Base-by-base conservation (phyloP, 2,797 vertebrate species). In the Spheniscus humboldti region DNA sequence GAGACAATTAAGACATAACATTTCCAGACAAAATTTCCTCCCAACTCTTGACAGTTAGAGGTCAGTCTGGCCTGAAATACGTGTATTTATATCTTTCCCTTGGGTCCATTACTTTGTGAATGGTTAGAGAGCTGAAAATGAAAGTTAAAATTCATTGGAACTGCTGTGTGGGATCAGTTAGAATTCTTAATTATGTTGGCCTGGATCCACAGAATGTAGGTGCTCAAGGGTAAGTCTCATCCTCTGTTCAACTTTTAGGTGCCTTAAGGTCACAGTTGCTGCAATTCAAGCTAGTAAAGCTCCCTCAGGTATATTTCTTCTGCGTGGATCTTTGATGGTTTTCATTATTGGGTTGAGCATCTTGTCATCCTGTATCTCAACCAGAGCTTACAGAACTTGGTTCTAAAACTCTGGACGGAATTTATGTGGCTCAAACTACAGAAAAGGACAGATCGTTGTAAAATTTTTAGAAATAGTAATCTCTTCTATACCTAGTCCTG, bases 121-220 rank as follows among this genome's bases (percentile, higher is more conserved):
- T 80, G 52, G 63, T 67, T 81, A 86, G 69, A 89, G 60, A 92
- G 33, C 43, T 91, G 43, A 95, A 93, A 92, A 87, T 76, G 15
- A 45, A 78, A 88, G 63, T 73, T 92, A 79, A 89, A 87, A 91
- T 82, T 96, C 55, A 56, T 72, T 77, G n/a, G 11, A 89, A 30
- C 23, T 41, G 7, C 63, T 82, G 14, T 63, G 64, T 85, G 56
- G 25, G 52, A 76, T 95, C 83, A 85, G 62, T 89, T 73, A 82
- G 71, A 95, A 87, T 94, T 94, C 60, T 76, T 81, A 92, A 82
- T 85, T 85, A 67, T 31, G 9, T 63, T 89, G 91, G 33, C 81
- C 13, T 5, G 12, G 23, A 66, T 93, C 59, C 67, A 63, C 6
- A 31, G 59, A 66, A 90, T 47, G 18, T 60, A 55, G 52, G 11